Conservation (phyloP, 2,797 vertebrate species). For the Smutsia temminckii region DNA sequence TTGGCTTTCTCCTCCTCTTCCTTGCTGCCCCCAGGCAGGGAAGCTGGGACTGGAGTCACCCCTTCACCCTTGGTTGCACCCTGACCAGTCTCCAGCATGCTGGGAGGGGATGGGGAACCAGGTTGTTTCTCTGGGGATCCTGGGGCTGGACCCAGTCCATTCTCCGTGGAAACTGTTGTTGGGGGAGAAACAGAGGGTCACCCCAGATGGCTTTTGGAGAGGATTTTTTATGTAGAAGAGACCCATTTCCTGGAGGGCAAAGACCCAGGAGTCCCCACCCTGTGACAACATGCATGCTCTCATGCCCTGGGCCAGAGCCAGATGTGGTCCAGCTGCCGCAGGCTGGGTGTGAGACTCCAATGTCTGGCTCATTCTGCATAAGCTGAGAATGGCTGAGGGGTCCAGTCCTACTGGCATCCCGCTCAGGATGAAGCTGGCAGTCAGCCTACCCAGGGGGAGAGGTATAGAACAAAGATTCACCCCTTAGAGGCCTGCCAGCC, state of each 20-base stretch:
- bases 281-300: constrained; percentile 70
- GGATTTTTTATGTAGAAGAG: constrained; percentile 38
- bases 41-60: constrained; percentile 49
- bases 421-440: constrained; percentile 29
- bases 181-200: constrained; percentile 63
- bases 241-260: constrained; percentile 63
- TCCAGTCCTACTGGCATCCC: neutral
- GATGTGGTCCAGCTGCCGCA: constrained; percentile 39
- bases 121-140: constrained; percentile 81
- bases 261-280: constrained; percentile 70
- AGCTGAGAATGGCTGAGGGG: neutral
- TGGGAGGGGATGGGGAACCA: constrained; percentile 77
- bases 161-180: constrained; percentile 78
- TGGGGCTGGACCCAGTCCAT: constrained; percentile 75
- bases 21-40: constrained; percentile 81
- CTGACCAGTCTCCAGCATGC: constrained; percentile 71
- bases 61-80: constrained; percentile 63
- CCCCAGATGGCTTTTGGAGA: constrained; percentile 49
- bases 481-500: neutral
- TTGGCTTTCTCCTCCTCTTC: constrained; percentile 91
- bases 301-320: constrained; percentile 67
- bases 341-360: constrained; percentile 46
- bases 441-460: neutral
- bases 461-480: neutral
- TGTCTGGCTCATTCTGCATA: neutral